A percentile compares a stretch with the other conserved stretches of the same genome.
Evolutionary conservation across 2,797 vertebrate genomes (phyloP).

Genomic region (Sebastes ruberrimus): DNA sequence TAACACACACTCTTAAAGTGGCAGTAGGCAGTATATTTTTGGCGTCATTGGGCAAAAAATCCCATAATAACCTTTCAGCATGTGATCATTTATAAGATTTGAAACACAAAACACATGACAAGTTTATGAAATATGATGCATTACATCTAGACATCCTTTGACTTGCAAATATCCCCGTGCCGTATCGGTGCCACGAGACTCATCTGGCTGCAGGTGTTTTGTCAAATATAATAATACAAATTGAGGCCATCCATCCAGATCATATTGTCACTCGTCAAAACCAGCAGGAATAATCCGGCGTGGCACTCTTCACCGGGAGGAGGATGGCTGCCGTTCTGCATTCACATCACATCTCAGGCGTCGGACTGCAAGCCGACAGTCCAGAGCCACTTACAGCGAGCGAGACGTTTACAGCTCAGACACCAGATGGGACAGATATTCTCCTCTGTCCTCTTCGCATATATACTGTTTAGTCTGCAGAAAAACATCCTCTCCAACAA

Average conservation of each 20-base stretch:
- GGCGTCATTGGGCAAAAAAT: too few relatives aligned
- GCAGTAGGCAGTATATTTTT: too few relatives aligned
- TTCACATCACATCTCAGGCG: background rate
- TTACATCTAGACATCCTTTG: background rate
- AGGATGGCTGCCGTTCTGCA: background rate
- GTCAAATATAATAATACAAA: too few relatives aligned
- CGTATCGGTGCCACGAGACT: background rate
- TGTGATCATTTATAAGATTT: background rate
- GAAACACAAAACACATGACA: background rate
- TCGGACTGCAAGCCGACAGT: conserved; percentile 1
- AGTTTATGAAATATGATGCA: background rate
- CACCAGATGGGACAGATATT: background rate
- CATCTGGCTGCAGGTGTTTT: conserved; percentile 4
- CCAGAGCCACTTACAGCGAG: background rate
- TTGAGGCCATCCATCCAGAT: background rate
- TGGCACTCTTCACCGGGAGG: background rate
- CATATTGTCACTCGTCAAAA: background rate
- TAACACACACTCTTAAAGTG: too few relatives aligned
- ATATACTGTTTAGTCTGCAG: background rate
- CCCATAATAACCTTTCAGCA: too few relatives aligned
- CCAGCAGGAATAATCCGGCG: background rate
- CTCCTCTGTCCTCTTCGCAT: background rate
- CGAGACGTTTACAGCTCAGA: background rate
- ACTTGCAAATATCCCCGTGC: background rate
- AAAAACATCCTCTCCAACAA: background rate